phyloP scores from a whole-genome alignment of 2,888 invertebrate genomes.

The Sisyra terminalis region DNA sequence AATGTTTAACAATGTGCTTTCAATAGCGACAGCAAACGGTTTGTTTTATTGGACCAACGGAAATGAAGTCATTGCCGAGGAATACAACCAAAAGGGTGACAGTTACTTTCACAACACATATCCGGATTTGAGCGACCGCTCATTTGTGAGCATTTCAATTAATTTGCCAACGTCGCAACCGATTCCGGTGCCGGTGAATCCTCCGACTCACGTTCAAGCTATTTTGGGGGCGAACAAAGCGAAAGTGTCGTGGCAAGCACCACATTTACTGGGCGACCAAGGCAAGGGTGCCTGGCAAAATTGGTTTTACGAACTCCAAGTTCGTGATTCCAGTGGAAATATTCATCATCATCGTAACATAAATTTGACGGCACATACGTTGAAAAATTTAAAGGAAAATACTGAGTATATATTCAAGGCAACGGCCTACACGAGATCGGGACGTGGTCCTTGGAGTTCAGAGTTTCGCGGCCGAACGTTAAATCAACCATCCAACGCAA shows the following conservation, averaged over 20 bases:
- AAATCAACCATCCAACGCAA: constrained; percentile 33
- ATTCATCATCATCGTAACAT: constrained; percentile 28
- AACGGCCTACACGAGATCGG: constrained; percentile 58
- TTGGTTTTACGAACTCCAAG: constrained; percentile 63
- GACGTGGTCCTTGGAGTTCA: constrained; percentile 64
- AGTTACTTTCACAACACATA: constrained; percentile 65
- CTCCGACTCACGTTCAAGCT: constrained; percentile 65
- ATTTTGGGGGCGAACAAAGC: constrained; percentile 61
- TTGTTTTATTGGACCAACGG: constrained; percentile 81
- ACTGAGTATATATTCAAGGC: constrained; percentile 64
- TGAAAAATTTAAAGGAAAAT: constrained; percentile 53
- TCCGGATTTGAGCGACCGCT: constrained; percentile 31
- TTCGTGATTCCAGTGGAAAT: constrained; percentile 34
- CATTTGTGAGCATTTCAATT: constrained; percentile 33
- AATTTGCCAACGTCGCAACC: constrained; percentile 61
- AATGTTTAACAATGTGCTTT: constrained; percentile 55
- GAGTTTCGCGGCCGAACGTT: constrained; percentile 59
- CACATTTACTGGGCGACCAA: constrained; percentile 58
- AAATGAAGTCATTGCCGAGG: constrained; percentile 58
- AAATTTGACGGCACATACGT: constrained; percentile 43
- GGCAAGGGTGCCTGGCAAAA: constrained; percentile 50
- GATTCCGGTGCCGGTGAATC: constrained; percentile 58
- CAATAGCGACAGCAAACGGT: constrained; percentile 57
- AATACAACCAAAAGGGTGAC: constrained; percentile 49
- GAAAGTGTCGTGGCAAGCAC: constrained; percentile 67